Percentiles rank a stretch among this genome's conserved stretches.
Conservation (phyloP, 2,113 vertebrate species). For the Aleadryas rufinucha region DNA sequence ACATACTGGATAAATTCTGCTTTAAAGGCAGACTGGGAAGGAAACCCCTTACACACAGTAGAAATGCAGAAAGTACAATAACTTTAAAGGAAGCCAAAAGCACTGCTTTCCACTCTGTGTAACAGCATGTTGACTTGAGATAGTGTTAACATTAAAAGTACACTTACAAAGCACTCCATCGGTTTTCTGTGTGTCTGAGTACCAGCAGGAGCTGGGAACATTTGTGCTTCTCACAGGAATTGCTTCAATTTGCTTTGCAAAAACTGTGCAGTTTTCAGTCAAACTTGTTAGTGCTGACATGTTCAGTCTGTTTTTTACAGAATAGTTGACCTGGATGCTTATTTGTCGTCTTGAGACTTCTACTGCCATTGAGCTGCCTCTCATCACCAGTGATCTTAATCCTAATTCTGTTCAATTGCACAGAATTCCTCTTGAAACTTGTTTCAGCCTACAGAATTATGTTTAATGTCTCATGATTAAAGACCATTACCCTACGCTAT, state of each 20-base stretch:
- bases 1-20: not conserved
- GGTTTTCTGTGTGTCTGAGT: not conserved
- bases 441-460: not conserved
- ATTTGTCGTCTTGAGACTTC: not conserved
- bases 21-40: not conserved
- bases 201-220: not conserved
- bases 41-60: not conserved
- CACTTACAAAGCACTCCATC: accelerated
- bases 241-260: not conserved
- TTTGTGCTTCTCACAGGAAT: not conserved
- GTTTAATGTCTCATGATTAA: not conserved
- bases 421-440: not conserved
- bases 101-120: not conserved
- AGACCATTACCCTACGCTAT: not conserved
- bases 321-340: not conserved
- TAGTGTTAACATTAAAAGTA: not conserved
- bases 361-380: not conserved
- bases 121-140: not conserved
- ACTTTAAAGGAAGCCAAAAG: not conserved
- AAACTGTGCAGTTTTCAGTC: not conserved
- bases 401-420: not conserved
- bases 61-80: not conserved
- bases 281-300: not conserved
- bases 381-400: not conserved
- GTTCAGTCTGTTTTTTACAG: not conserved